Percentiles rank a stretch among this genome's conserved stretches.
These are phyloP conservation scores for Onthophagus taurus DNA, from an alignment of 1,140 invertebrate species.

Conservation along the genomic window DNA sequence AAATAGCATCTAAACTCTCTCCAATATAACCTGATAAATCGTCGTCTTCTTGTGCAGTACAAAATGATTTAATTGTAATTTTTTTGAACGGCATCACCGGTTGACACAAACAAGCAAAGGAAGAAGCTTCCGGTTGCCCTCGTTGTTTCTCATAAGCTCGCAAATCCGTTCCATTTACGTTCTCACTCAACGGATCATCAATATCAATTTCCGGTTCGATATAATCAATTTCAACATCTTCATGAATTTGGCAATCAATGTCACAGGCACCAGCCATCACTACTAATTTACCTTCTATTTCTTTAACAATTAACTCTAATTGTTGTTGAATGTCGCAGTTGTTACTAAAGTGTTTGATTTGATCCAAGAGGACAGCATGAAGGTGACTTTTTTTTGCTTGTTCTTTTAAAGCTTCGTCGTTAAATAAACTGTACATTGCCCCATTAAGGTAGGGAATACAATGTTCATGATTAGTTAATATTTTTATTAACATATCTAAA, in stretches of 20 bases:
- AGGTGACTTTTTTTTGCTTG: conserved; percentile 8
- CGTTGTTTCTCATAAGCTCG: conserved; percentile 3
- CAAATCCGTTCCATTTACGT: background rate
- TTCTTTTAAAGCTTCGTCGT: conserved; percentile 3
- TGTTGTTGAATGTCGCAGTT: background rate
- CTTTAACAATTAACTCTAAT: conserved; percentile 1
- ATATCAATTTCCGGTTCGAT: conserved; percentile 11
- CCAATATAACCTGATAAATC: no score
- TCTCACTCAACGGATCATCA: background rate
- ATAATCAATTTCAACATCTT: conserved; percentile 11
- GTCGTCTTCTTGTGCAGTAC: no score
- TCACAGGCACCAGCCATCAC: background rate
- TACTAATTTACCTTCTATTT: conserved; percentile 5
- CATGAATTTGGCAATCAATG: background rate
- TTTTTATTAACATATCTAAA: background rate
- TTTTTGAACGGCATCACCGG: conserved; percentile 2
- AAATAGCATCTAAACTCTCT: no score
- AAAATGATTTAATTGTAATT: no score
- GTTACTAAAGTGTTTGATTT: conserved; percentile 9
- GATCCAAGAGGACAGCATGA: background rate
- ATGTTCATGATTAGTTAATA: background rate
- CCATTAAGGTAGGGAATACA: conserved; percentile 16
- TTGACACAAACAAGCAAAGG: conserved; percentile 2
- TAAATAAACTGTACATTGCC: conserved; percentile 12
- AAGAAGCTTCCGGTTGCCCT: background rate